Conservation (phyloP, 37 sponge, comb jelly and placozoan species). For the Crambe crambe region DNA sequence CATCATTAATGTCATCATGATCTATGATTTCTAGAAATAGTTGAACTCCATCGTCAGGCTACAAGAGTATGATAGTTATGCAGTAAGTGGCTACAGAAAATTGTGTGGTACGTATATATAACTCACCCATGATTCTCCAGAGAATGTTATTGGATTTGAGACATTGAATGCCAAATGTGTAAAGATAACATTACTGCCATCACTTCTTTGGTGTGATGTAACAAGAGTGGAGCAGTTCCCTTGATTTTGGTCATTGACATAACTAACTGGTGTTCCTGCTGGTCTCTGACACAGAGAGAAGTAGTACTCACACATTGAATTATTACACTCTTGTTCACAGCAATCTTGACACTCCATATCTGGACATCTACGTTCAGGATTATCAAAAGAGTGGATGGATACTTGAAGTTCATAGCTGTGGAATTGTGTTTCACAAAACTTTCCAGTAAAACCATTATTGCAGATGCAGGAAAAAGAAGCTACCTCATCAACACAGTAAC, state of each 20-base stretch:
- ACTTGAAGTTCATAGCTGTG: neutral
- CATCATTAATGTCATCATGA: neutral
- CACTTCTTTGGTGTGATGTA: neutral
- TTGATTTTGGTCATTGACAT: neutral
- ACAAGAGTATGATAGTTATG: no score
- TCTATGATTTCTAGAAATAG: slow-evolving; percentile 1
- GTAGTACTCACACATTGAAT: neutral
- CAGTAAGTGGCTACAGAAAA: no score
- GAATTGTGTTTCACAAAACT: neutral
- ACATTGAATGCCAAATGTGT: neutral
- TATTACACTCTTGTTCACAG: neutral
- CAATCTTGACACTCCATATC: neutral
- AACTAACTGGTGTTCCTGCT: neutral
- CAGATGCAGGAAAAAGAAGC: neutral
- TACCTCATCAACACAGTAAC: neutral
- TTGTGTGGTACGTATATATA: no score
- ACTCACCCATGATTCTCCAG: neutral
- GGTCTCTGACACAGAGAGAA: slow-evolving; percentile 4
- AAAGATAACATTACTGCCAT: neutral
- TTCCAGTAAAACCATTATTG: neutral
- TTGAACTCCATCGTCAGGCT: neutral
- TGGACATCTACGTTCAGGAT: neutral
- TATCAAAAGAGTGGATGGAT: neutral
- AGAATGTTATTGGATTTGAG: neutral
- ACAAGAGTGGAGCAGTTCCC: neutral